Percentiles rank a stretch among this genome's conserved stretches.
Evolutionary conservation across 2,797 vertebrate genomes (phyloP).

Genomic region (Anguilla pacifica): DNA sequence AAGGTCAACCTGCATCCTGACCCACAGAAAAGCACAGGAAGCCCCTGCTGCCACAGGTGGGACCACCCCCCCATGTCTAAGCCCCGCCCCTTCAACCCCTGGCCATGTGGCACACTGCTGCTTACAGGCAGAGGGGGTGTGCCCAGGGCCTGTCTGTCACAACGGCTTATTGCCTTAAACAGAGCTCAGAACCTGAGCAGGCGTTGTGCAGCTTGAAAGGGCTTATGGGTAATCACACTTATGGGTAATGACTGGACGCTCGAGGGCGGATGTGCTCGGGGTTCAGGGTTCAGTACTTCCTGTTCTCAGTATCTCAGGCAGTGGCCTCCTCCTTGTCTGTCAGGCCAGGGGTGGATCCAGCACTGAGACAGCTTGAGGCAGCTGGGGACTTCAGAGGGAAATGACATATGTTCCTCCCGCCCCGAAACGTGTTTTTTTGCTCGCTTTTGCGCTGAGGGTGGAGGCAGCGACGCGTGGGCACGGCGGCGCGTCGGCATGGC

Average conservation of each 20-base stretch:
- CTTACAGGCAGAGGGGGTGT: neutral
- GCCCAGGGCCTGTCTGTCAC: neutral
- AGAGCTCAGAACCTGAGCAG: neutral
- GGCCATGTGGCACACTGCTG: neutral
- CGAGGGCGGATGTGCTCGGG: neutral
- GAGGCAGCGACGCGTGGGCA: slow-evolving; percentile 37
- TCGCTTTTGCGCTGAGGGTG: neutral
- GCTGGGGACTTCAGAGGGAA: neutral
- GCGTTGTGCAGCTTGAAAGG: neutral
- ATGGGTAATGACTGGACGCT: neutral
- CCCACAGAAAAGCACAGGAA: neutral
- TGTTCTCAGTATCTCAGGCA: neutral
- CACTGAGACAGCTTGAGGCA: no score
- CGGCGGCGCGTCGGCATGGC: slow-evolving; percentile 43
- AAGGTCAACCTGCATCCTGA: neutral
- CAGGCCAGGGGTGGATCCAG: neutral
- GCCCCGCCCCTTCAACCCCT: neutral
- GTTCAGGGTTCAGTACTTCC: neutral
- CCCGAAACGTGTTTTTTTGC: slow-evolving; percentile 51
- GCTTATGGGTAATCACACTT: neutral
- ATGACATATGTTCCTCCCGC: neutral
- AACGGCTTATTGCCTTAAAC: neutral
- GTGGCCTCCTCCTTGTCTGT: neutral
- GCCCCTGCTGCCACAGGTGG: neutral
- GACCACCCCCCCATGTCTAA: neutral